These are phyloP conservation scores for Drosophila hydei DNA, from an alignment of 1,140 invertebrate genomes.

Conservation along the genomic window DNA sequence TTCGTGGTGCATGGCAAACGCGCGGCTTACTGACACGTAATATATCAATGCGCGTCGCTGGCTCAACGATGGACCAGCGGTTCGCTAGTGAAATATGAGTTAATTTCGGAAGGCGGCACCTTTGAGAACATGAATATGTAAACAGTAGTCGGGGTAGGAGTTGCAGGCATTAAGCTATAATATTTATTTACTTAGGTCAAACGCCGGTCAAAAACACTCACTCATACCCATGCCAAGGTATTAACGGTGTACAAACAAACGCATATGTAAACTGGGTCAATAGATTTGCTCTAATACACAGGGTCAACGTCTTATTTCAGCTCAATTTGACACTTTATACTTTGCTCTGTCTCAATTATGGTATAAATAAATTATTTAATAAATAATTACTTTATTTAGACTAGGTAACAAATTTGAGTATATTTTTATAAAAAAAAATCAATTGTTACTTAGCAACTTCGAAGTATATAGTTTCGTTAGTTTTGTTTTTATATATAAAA, in stretches of 20 bases:
- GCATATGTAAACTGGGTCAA: constrained; percentile 3
- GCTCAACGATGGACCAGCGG: constrained; percentile 6
- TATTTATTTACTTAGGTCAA: constrained; percentile 67
- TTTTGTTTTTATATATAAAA: not conserved
- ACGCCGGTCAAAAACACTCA: constrained; percentile 7
- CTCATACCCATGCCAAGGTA: constrained; percentile 6
- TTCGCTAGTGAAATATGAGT: constrained; percentile 66
- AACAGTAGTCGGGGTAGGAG: constrained; percentile 36
- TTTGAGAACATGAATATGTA: constrained; percentile 31
- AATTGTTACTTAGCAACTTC: too few species aligned
- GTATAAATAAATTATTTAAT: too few species aligned
- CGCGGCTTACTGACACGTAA: constrained; percentile 66
- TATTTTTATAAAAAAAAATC: too few species aligned
- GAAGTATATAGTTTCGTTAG: not conserved
- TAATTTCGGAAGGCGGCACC: constrained; percentile 9
- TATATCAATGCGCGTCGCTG: constrained; percentile 71
- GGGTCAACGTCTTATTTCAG: not conserved
- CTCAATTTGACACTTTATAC: constrained; percentile 1
- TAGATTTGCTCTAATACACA: not conserved
- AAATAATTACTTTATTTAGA: too few species aligned
- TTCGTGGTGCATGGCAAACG: constrained; percentile 24
- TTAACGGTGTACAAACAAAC: constrained; percentile 16
- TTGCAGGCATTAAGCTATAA: constrained; percentile 62
- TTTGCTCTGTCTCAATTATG: too few species aligned
- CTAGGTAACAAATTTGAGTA: too few species aligned